Conservation (phyloP, 2,797 vertebrate species). For the Cossypha dichroa region DNA sequence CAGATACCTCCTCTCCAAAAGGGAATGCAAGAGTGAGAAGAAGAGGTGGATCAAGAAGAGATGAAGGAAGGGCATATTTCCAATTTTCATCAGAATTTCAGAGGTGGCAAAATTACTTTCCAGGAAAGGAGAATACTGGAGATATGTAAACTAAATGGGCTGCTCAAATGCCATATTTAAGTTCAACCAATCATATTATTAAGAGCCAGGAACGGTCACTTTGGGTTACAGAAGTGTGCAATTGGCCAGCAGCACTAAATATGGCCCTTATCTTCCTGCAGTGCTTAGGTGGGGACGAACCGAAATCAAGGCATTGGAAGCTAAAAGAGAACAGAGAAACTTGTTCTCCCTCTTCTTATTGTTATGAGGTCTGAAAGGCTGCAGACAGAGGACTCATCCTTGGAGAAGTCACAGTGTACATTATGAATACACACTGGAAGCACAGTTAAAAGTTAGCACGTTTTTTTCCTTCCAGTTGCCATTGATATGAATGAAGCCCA, state of each 20-base stretch:
- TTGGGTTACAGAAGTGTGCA: not conserved
- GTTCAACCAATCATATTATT: not conserved
- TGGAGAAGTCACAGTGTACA: not conserved
- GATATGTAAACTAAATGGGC: not conserved
- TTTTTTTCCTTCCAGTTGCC: not conserved
- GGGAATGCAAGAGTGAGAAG: not conserved
- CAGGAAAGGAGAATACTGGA: not conserved
- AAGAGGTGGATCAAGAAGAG: not conserved
- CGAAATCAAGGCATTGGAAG: not conserved
- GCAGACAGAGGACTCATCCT: not conserved
- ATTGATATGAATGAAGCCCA: not conserved
- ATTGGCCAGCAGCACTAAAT: not conserved
- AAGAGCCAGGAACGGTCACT: not conserved
- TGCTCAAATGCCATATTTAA: not conserved
- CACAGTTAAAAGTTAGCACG: not conserved
- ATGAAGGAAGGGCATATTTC: not conserved
- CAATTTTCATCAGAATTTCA: not conserved
- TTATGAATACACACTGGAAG: conserved; percentile 18
- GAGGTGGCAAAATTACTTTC: not conserved
- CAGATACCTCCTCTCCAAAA: not conserved
- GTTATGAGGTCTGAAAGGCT: not conserved
- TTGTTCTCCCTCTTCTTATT: not conserved
- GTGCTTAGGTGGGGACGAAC: not conserved
- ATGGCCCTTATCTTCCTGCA: not conserved
- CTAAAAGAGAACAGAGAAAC: not conserved